Evolutionary conservation across 2,888 invertebrate genomes (phyloP).

Genomic region (Drosophila eohydei): DNA sequence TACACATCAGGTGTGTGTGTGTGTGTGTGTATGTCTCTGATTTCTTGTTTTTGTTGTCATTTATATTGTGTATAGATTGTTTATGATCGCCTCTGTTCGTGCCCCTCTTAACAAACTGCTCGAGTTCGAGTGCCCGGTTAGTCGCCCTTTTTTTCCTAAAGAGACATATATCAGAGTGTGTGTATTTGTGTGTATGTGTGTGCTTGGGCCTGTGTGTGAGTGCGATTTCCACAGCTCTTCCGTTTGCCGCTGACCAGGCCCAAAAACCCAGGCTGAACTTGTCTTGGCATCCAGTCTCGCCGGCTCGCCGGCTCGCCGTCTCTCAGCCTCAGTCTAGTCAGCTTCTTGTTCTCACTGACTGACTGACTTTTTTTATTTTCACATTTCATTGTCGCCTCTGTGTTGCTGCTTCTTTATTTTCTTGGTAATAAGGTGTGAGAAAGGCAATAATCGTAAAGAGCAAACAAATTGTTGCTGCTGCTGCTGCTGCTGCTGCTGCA

Average conservation of each 20-base stretch:
- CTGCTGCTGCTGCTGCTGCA: constrained; percentile 43
- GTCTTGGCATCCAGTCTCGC: constrained; percentile 19
- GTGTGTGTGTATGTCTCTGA: constrained; percentile 1
- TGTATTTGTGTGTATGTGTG: constrained; percentile 5
- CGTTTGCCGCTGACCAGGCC: constrained; percentile 32
- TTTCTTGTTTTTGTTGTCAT: constrained; percentile 44
- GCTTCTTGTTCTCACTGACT: constrained; percentile 47
- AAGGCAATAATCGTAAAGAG: constrained; percentile 83
- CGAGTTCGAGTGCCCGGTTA: constrained; percentile 29
- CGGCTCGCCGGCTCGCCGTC: background rate
- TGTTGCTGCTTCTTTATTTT: constrained; percentile 72
- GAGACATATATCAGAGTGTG: constrained; percentile 1
- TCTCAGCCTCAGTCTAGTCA: constrained; percentile 5
- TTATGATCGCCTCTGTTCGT: constrained; percentile 38
- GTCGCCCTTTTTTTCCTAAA: constrained; percentile 18
- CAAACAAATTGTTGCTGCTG: constrained; percentile 77
- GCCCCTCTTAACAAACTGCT: constrained; percentile 20
- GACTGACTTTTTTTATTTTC: constrained; percentile 57
- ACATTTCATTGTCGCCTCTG: constrained; percentile 66
- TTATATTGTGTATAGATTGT: constrained; percentile 44
- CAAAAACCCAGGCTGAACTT: constrained; percentile 29
- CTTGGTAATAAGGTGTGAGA: constrained; percentile 82
- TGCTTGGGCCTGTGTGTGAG: constrained; percentile 20
- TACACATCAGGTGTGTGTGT: background rate
- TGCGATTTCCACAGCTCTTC: constrained; percentile 67